These are phyloP conservation scores for Microtus richardsoni DNA, from an alignment of 2,113 vertebrate genomes.

Conservation along the genomic window DNA sequence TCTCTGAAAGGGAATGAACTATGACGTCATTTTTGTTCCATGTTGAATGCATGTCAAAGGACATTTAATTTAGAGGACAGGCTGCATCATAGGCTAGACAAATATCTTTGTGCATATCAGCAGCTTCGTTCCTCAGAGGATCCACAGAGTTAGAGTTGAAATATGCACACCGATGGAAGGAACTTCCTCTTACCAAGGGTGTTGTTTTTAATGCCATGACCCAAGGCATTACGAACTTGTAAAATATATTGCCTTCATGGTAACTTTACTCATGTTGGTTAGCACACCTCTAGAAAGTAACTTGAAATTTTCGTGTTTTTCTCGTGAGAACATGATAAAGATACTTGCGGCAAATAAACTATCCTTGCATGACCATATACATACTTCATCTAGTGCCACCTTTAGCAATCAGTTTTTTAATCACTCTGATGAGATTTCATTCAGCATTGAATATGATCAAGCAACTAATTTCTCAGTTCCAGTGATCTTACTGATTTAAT, in stretches of 20 bases:
- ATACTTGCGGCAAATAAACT: neutral
- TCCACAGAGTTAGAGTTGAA: neutral
- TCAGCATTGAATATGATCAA: neutral
- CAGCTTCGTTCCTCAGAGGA: neutral
- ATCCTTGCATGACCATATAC: neutral
- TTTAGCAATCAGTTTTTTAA: neutral
- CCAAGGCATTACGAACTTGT: neutral
- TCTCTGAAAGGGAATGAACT: neutral
- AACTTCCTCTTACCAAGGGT: neutral
- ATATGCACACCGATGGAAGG: neutral
- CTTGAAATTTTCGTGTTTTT: neutral
- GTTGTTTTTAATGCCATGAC: neutral
- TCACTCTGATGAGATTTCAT: constrained; percentile 6
- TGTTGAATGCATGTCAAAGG: neutral
- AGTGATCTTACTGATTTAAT: neutral
- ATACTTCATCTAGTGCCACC: neutral
- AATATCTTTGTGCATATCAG: neutral
- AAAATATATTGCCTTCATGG: neutral
- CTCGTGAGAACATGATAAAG: neutral
- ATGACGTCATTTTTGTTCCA: neutral
- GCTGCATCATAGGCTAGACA: neutral
- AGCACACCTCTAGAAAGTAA: neutral
- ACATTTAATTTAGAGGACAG: neutral
- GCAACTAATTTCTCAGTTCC: neutral
- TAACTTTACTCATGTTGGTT: neutral